Evolutionary conservation across 2,888 invertebrate genomes (phyloP).

Genomic region (Spodoptera picta): DNA sequence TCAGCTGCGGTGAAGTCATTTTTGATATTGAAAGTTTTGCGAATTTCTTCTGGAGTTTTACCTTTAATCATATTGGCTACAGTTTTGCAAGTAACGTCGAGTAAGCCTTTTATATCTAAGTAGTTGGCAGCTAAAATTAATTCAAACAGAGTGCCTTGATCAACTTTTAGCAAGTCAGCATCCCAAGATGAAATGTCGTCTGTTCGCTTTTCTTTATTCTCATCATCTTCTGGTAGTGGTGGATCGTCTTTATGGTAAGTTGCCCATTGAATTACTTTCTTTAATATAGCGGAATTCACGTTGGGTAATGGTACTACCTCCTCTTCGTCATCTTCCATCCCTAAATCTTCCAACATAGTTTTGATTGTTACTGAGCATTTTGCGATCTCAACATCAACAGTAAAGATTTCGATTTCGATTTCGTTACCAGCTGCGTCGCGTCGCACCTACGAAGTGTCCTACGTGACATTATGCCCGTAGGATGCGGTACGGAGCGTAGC

Average conservation of each 20-base stretch:
- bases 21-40: conserved; percentile 98
- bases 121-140: conserved; percentile 99
- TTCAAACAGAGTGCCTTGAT: conserved; percentile 98
- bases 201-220: conserved; percentile 99
- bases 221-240: conserved; percentile 98
- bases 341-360: conserved; percentile 98
- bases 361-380: conserved; percentile 99
- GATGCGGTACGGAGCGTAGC: too few relatives aligned
- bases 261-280: conserved; percentile 98
- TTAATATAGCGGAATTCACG: conserved; percentile 98
- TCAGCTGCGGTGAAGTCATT: conserved; percentile 98
- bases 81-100: conserved; percentile 99
- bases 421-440: too few relatives aligned
- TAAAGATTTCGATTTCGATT: conserved; percentile 98
- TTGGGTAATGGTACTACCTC: conserved; percentile 98
- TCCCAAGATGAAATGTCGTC: conserved; percentile 99
- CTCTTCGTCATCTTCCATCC: conserved; percentile 97
- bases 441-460: too few relatives aligned
- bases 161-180: conserved; percentile 99
- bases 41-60: conserved; percentile 98
- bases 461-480: too few relatives aligned
- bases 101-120: conserved; percentile 97
- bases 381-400: conserved; percentile 98
- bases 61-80: conserved; percentile 99
- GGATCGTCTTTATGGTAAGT: conserved; percentile 98